phyloP scores from a whole-genome alignment of 1,140 invertebrate genomes.

The Triops cancriformis region DNA sequence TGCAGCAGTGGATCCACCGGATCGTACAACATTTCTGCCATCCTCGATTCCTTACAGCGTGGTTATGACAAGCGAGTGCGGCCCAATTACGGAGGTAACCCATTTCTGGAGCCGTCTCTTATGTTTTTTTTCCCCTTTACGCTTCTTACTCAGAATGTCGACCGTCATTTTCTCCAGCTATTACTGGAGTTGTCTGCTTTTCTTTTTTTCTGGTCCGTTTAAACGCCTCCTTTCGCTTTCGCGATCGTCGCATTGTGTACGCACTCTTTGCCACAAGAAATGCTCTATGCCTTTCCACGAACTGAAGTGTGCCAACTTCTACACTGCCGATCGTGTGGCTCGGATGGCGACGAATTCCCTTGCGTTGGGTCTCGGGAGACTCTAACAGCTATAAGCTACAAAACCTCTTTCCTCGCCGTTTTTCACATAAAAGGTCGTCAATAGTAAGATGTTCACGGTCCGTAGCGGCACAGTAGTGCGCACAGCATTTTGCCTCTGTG shows the following conservation, averaged over 20 bases:
- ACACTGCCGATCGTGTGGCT: not conserved
- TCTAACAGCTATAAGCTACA: slow-evolving; percentile 1
- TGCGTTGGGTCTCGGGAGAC: not conserved
- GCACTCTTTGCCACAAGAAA: not conserved
- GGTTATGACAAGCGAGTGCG: slow-evolving; percentile 39
- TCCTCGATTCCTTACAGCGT: slow-evolving; percentile 28
- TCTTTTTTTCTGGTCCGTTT: not conserved
- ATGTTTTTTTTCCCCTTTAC: not conserved
- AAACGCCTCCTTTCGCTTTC: not conserved
- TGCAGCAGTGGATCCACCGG: not conserved
- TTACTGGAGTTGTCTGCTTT: not conserved
- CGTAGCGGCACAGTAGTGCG: not conserved
- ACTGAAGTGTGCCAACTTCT: not conserved
- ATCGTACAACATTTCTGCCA: slow-evolving; percentile 29
- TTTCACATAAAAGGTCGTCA: slow-evolving; percentile 14
- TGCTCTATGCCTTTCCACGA: not conserved
- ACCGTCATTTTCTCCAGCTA: not conserved
- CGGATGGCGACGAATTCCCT: not conserved
- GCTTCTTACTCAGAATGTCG: not conserved
- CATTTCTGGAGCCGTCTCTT: not conserved
- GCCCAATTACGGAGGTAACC: slow-evolving; percentile 36
- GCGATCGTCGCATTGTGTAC: not conserved
- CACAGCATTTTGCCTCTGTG: not conserved
- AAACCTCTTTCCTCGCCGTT: slow-evolving; percentile 9
- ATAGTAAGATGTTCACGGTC: slow-evolving; percentile 13